Evolutionary conservation across 2,113 vertebrate genomes (phyloP).

Genomic region (Melanerpes formicivorus): DNA sequence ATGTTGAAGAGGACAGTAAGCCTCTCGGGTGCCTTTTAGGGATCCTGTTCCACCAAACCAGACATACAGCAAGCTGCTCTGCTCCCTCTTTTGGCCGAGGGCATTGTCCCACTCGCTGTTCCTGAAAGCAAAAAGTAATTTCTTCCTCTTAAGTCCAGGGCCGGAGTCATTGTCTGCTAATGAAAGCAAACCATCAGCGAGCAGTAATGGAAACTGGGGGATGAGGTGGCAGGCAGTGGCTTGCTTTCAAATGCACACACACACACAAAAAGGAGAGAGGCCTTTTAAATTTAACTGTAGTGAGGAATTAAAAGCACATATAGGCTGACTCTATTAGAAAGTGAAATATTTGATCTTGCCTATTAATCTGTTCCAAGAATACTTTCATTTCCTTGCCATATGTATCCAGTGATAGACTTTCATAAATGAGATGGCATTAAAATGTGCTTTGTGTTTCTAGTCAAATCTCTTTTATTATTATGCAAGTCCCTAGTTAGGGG

Average conservation of each 20-base stretch:
- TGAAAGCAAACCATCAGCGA: neutral
- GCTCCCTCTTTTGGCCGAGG: neutral
- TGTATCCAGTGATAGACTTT: conserved; percentile 42
- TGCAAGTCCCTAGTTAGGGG: neutral
- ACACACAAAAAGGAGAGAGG: neutral
- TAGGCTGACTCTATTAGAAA: conserved; percentile 34
- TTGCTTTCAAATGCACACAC: neutral
- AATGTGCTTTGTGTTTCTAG: conserved; percentile 42
- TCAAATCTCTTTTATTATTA: conserved; percentile 35
- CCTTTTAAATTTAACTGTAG: conserved; percentile 23
- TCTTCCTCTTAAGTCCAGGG: neutral
- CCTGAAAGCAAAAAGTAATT: conserved; percentile 5
- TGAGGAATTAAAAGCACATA: conserved; percentile 46
- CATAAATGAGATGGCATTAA: conserved; percentile 50
- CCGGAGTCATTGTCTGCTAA: neutral
- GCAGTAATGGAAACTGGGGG: conserved; percentile 11
- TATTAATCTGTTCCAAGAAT: conserved; percentile 56
- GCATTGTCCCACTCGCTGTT: neutral
- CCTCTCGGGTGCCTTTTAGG: neutral
- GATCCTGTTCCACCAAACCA: neutral
- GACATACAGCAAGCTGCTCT: neutral
- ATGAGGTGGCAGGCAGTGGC: conserved; percentile 21
- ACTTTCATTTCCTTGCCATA: conserved; percentile 48
- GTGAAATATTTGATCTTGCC: conserved; percentile 63
- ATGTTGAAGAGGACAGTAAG: neutral